Percentiles rank a stretch among this genome's conserved stretches.
phyloP scores from a whole-genome alignment of 2,797 vertebrate genomes.

The Malurus splendens region DNA sequence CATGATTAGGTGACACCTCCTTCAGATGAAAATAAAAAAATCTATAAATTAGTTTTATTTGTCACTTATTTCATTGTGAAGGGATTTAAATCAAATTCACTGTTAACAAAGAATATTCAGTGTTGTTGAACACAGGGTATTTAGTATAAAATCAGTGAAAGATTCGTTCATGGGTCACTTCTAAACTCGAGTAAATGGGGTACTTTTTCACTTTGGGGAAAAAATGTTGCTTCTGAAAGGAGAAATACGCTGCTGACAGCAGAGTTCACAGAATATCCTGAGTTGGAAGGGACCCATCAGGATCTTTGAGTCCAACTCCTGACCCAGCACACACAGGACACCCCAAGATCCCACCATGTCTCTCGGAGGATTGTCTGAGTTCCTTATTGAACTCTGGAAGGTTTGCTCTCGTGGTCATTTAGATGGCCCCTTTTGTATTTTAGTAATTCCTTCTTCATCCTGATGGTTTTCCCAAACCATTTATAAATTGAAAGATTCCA shows the following conservation, averaged over 20 bases:
- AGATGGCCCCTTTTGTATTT: neutral
- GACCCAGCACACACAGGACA: neutral
- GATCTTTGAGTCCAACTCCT: fast-evolving
- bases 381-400: neutral
- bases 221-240: neutral
- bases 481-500: neutral
- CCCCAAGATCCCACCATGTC: too few species aligned
- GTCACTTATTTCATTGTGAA: neutral
- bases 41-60: neutral
- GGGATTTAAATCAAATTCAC: neutral
- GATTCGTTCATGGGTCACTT: neutral
- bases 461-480: neutral
- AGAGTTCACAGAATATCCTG: neutral
- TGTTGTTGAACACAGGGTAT: neutral
- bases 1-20: neutral
- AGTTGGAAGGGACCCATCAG: neutral
- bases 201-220: neutral
- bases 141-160: neutral
- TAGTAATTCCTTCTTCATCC: neutral
- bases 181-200: neutral
- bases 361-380: neutral
- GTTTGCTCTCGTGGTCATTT: neutral
- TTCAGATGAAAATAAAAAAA: neutral
- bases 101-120: neutral
- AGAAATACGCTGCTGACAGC: neutral